Evolutionary conservation across 1,140 invertebrate species (phyloP), one percentile per base, ranked within the genome.

Genomic region (Acromyrmex heyeri): DNA sequence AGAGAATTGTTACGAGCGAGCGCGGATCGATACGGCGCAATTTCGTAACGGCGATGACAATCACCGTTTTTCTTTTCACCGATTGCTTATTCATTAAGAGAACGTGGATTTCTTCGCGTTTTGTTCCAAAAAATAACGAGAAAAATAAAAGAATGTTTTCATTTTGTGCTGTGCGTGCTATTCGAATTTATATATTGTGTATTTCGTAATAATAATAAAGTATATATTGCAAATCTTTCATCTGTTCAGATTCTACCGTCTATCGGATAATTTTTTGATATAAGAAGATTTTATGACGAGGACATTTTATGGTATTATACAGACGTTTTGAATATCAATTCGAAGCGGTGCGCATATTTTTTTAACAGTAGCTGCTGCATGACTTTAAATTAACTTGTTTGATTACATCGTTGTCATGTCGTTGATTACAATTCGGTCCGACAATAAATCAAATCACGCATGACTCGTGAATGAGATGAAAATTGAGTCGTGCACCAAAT

Each of bases 401-500:
- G 38, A 34, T 79, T 24, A 55, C 38, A 24, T 14, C 21, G 24
- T 7, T n/a, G 24, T 2, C 30, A 44, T 10, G 34, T 21, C 24
- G 24, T 34, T 10, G 38, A 44, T 67, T 67, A 48, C 21, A 30
- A 64, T 64, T 78, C 18, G 1, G 16, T 48, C 38, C 1, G n/a
- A 44, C 38, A 44, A 44, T 16, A 48, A 61, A 82, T 82, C 55
- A 34, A 18, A 21, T 72, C 21, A 14, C 12, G 7, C 5, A 24
- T 34, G 57, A 34, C 24, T 27, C 10, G 14, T 2, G n/a, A 6
- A 48, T 73, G 34, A 61, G 14, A 18, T 48, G 69, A 83, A 73
- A 73, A 83, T 83, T 83, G 67, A 83, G 48, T 48, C 38, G 69
- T 34, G 44, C 8, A 73, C 72, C 55, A 48, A 48, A 69, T 12